A percentile compares a stretch with the other conserved stretches of the same genome.
These are phyloP conservation scores for Antheraea mylitta DNA, from an alignment of 1,140 invertebrate genomes.

Conservation along the genomic window DNA sequence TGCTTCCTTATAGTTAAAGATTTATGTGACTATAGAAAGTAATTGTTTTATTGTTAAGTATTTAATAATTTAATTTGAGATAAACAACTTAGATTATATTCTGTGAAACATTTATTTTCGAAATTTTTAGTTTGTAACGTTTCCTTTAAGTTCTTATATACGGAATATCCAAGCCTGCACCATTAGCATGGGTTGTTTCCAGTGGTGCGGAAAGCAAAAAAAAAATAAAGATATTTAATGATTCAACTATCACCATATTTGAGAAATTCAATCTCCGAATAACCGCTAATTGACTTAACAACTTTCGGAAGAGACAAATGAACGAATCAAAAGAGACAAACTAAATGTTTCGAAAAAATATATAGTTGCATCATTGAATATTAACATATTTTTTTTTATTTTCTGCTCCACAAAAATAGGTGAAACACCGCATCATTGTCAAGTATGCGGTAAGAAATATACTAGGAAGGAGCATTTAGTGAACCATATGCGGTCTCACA, in stretches of 20 bases:
- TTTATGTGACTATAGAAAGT: not conserved
- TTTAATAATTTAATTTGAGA: not conserved
- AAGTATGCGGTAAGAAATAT: conserved; percentile 88
- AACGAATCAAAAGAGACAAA: conserved; percentile 19
- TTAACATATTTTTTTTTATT: conserved; percentile 63
- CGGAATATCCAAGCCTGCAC: conserved; percentile 68
- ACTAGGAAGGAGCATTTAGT: conserved; percentile 88
- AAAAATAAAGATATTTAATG: conserved; percentile 58
- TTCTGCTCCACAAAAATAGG: conserved; percentile 75
- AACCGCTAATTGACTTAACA: no score
- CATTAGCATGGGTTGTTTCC: conserved; percentile 37
- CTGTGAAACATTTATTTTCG: conserved; percentile 23
- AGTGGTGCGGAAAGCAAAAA: conserved; percentile 72
- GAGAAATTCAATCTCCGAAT: not conserved
- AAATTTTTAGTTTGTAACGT: conserved; percentile 33
- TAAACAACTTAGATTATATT: conserved; percentile 1
- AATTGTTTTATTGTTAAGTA: not conserved
- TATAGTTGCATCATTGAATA: conserved; percentile 78
- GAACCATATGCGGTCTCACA: conserved; percentile 89
- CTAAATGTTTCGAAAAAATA: conserved; percentile 33
- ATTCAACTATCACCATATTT: conserved; percentile 62
- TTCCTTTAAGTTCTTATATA: conserved; percentile 29
- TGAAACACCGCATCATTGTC: conserved; percentile 87
- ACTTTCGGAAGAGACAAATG: no score
- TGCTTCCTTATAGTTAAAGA: not conserved